A percentile compares a stretch with the other conserved stretches of the same genome.
These are phyloP conservation scores for Portevinia maculata DNA, from an alignment of 2,888 invertebrate genomes.

Conservation along the genomic window DNA sequence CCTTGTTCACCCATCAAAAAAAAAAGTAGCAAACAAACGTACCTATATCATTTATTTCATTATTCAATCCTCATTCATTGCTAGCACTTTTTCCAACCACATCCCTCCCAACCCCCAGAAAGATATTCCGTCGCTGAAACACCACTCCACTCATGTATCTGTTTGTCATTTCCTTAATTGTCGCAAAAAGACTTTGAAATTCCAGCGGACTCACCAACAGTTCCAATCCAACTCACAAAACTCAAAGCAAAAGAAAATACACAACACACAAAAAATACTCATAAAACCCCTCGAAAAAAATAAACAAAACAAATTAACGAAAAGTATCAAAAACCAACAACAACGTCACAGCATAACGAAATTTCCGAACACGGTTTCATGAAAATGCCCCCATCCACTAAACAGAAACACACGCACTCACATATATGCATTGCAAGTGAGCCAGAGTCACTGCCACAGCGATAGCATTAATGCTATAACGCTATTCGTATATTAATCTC, in stretches of 20 bases:
- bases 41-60: slow-evolving; percentile 53
- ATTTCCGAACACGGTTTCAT: slow-evolving; percentile 58
- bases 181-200: slow-evolving; percentile 67
- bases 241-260: slow-evolving; percentile 17
- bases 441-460: slow-evolving; percentile 9
- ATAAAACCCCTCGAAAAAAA: slow-evolving; percentile 18
- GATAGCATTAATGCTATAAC: slow-evolving; percentile 16
- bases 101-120: background rate
- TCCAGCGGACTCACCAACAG: slow-evolving; percentile 55
- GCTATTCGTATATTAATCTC: slow-evolving; percentile 60
- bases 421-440: slow-evolving; percentile 40
- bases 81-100: background rate
- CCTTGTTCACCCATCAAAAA: slow-evolving; percentile 39
- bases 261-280: slow-evolving; percentile 14
- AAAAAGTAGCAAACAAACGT: slow-evolving; percentile 25
- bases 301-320: slow-evolving; percentile 36
- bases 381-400: slow-evolving; percentile 53
- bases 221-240: slow-evolving; percentile 24
- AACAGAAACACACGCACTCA: background rate
- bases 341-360: slow-evolving; percentile 42
- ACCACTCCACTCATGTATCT: slow-evolving; percentile 49
- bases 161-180: slow-evolving; percentile 66
- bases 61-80: slow-evolving; percentile 44
- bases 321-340: slow-evolving; percentile 16
- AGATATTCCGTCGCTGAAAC: slow-evolving; percentile 15